Base-by-base conservation (phyloP, 2,113 vertebrate genomes). In the Hassar affinis region DNA sequence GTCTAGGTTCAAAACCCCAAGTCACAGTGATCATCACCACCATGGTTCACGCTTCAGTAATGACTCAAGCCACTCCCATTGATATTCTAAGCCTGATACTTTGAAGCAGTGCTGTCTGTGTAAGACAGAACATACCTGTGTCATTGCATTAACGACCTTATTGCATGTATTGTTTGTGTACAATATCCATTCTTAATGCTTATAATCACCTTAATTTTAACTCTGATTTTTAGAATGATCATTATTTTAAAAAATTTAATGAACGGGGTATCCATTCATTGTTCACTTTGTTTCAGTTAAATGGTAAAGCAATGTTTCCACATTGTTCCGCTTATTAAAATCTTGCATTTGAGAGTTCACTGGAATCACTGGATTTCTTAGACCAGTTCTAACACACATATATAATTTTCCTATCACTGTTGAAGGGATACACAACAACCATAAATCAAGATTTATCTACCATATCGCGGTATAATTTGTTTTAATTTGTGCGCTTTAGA, bases 31-130 rank as follows among this genome's bases (percentile, higher is more conserved):
- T 61, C 83, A 79, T 80, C 77, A 84, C 66, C 6, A 54, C 80
- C 83, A 84, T 62, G 83, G 66, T 69, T 84, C 78, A 80, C 56
- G 25, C 83, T 80, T 84, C 45, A 74, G 27, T 84, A 84, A 79
- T 74, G 66, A 72, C 68, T 71, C 15, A 79, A 74, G 14, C 77
- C 76, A 71, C 64, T 45, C 20, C 52, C 49, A 61, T 30, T 62
- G 54, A 79, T 59, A 71, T 47, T 72, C 42, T 84, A 25, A 74
- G 38, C 59, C 30, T 84, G 75, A 69, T 79, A 47, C 62, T 49
- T 59, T 71, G 27, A 59, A 7, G 12, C 38, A 79, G n/a, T 17
- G 17, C 10, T 79, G 12, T 69, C 2, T 57, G 6, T 56, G 6
- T 64, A 59, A 83, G 74, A 51, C 30, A 82, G 18, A 52, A 33